Conservation (phyloP, 1,140 invertebrate genomes). For the Argopecten irradians region DNA sequence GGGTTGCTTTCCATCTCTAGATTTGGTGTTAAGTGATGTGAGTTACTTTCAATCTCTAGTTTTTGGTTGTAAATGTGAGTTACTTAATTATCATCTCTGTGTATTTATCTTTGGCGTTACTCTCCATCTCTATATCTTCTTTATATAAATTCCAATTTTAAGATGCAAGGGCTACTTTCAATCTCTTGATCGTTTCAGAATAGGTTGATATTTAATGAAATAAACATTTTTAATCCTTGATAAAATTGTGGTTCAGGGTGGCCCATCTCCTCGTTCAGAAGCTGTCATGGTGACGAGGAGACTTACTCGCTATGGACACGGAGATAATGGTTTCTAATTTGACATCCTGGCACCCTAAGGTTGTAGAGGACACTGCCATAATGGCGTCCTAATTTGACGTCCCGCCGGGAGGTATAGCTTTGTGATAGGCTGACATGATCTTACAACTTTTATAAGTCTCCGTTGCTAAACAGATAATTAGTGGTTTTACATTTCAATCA, state of each 20-base stretch:
- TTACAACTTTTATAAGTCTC: constrained; percentile 12
- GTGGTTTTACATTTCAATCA: constrained; percentile 22
- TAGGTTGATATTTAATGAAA: no score
- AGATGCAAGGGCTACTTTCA: no score
- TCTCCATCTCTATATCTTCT: no score
- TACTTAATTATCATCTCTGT: no score
- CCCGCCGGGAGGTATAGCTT: not conserved
- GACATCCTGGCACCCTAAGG: not conserved
- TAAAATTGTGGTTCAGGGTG: not conserved
- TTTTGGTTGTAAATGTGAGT: no score
- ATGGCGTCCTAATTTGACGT: not conserved
- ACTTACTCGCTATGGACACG: not conserved
- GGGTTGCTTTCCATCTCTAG: no score
- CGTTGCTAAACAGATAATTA: not conserved
- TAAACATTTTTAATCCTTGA: not conserved
- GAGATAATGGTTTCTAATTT: not conserved
- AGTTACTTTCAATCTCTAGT: no score
- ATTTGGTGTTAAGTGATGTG: no score
- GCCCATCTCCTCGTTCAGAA: not conserved
- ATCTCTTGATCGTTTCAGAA: no score
- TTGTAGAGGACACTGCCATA: not conserved
- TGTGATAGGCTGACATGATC: constrained; percentile 14
- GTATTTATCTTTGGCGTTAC: no score
- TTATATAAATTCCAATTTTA: no score
- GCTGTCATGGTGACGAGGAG: not conserved